These are phyloP conservation scores for Mimachlamys varia DNA, from an alignment of 2,888 invertebrate genomes.

Conservation along the genomic window DNA sequence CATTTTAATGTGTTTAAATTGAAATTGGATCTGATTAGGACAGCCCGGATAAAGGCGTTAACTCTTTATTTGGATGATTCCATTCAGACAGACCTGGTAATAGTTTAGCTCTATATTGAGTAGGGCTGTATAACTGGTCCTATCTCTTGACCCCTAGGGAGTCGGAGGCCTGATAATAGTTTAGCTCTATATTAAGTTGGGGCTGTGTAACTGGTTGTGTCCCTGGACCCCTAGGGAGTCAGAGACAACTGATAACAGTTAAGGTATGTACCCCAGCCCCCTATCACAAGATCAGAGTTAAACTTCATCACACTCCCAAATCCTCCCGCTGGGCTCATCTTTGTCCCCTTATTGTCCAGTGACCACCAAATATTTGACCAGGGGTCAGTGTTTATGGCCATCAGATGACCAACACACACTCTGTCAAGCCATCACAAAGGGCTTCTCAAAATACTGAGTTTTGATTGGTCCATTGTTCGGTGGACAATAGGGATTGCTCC, in stretches of 20 bases:
- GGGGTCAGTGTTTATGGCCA: neutral
- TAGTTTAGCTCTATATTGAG: no score
- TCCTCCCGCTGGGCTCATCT: neutral
- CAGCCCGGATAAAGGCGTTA: neutral
- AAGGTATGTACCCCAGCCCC: neutral
- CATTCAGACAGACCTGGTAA: no score
- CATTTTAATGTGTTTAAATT: neutral
- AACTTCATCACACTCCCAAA: neutral
- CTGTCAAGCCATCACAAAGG: conserved; percentile 17
- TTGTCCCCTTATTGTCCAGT: neutral
- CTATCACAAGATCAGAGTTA: neutral
- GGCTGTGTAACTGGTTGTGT: neutral
- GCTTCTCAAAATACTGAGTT: conserved; percentile 3
- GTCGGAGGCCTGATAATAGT: no score
- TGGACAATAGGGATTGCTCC: conserved; percentile 12
- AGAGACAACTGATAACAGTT: neutral
- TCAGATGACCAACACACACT: neutral
- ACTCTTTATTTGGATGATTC: no score
- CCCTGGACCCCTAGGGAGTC: neutral
- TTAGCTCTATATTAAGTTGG: neutral
- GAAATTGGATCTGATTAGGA: neutral
- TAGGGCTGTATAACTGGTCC: no score
- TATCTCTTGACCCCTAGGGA: no score
- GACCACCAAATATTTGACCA: conserved; percentile 33
- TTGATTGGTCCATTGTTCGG: neutral